A percentile compares a stretch with the other conserved stretches of the same genome.
phyloP scores from a whole-genome alignment of 2,888 invertebrate genomes.

The Oasisia sp. region DNA sequence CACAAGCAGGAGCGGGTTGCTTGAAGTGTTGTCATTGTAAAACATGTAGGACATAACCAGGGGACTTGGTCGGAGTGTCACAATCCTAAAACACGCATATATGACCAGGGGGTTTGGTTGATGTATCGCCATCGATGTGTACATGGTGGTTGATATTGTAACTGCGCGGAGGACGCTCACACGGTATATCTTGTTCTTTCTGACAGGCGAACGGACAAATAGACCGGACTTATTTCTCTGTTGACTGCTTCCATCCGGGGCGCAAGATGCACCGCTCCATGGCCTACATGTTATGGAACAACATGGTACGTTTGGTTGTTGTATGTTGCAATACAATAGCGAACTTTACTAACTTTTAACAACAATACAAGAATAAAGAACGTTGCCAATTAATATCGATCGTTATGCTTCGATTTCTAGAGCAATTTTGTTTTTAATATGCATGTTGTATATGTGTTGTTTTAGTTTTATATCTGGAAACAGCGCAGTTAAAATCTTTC shows the following conservation, averaged over 20 bases:
- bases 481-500: neutral
- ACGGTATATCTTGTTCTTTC: neutral
- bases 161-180: neutral
- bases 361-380: neutral
- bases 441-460: neutral
- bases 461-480: neutral
- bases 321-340: neutral
- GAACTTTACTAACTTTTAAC: too few species aligned
- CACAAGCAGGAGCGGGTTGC: neutral
- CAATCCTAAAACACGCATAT: neutral
- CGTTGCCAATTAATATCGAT: neutral
- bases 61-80: neutral
- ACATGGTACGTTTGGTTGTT: constrained; percentile 49
- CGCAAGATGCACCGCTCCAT: constrained; percentile 55
- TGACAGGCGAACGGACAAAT: constrained; percentile 21
- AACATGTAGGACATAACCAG: neutral
- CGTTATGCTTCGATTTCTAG: too few species aligned
- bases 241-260: constrained; percentile 63
- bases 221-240: constrained; percentile 59
- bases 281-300: constrained; percentile 60
- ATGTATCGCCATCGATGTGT: neutral
- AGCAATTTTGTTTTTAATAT: neutral
- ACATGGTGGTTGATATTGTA: too few species aligned
- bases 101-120: neutral
- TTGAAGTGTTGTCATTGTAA: neutral